phyloP scores from a whole-genome alignment of 2,797 vertebrate genomes.

The Tragopan temminckii region DNA sequence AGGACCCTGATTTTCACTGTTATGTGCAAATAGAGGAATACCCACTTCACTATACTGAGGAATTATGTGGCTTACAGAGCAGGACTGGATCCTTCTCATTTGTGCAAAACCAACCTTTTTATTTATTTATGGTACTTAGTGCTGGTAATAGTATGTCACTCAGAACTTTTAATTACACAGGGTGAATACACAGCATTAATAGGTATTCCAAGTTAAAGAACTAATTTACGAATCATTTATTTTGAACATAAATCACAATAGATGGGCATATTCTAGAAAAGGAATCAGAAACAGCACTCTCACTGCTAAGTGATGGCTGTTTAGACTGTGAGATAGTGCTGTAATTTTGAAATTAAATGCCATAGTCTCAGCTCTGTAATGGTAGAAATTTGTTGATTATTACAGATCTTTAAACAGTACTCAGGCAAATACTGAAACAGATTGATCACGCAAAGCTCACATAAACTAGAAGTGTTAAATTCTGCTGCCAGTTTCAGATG shows the following conservation, averaged over 20 bases:
- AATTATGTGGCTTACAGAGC: not conserved
- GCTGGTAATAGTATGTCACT: not conserved
- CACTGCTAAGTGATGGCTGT: not conserved
- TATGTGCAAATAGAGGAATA: not conserved
- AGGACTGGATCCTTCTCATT: not conserved
- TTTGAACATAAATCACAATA: not conserved
- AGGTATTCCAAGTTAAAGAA: not conserved
- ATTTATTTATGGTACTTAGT: not conserved
- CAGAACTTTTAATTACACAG: not conserved
- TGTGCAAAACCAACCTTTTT: not conserved
- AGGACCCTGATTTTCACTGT: not conserved
- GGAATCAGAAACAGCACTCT: not conserved
- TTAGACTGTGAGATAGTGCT: not conserved
- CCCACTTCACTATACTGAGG: not conserved
- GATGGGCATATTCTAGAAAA: not conserved
- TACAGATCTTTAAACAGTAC: conserved; percentile 42
- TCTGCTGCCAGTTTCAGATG: conserved; percentile 31
- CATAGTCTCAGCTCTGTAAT: not conserved
- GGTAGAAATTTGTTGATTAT: conserved; percentile 38
- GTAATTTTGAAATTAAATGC: conserved; percentile 25
- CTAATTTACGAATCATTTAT: not conserved
- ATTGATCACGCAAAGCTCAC: conserved; percentile 36
- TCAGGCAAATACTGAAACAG: conserved; percentile 24
- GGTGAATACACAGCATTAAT: not conserved
- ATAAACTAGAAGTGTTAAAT: conserved; percentile 34